Conservation (phyloP, 2,888 invertebrate genomes). For the Serripes groenlandicus region DNA sequence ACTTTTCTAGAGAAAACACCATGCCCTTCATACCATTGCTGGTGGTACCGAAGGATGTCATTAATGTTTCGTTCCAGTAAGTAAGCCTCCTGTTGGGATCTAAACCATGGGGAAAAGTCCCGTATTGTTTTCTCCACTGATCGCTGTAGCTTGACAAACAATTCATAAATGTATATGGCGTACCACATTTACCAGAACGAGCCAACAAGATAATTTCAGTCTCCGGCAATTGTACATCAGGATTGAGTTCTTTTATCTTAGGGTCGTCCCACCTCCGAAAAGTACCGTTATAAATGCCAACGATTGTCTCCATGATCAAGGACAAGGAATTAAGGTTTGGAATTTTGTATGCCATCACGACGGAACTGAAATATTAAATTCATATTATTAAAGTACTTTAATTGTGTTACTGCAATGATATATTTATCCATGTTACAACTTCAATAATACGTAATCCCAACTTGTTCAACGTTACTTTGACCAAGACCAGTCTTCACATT, state of each 20-base stretch:
- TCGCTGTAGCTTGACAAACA: conserved; percentile 76
- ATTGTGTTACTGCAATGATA: too few species aligned
- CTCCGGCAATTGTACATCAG: conserved; percentile 68
- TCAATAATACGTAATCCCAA: too few species aligned
- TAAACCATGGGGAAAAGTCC: conserved; percentile 74
- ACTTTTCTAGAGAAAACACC: conserved; percentile 73
- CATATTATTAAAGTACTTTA: too few species aligned
- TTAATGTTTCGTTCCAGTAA: conserved; percentile 70
- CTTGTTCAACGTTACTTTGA: too few species aligned
- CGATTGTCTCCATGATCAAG: conserved; percentile 75
- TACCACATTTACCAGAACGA: conserved; percentile 82
- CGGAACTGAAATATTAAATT: conserved; percentile 82
- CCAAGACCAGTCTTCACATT: too few species aligned
- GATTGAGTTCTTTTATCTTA: conserved; percentile 70
- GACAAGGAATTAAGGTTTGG: conserved; percentile 71
- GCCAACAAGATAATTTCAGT: conserved; percentile 78
- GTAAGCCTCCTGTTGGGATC: conserved; percentile 32
- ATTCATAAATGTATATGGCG: conserved; percentile 80
- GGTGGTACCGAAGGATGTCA: conserved; percentile 70
- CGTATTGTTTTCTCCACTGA: conserved; percentile 75
- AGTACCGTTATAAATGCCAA: conserved; percentile 83
- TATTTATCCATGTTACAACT: too few species aligned
- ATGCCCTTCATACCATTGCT: conserved; percentile 77
- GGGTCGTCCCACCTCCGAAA: conserved; percentile 80
- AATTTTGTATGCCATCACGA: conserved; percentile 80